These are phyloP conservation scores for Araneus ventricosus DNA, from an alignment of 1,140 invertebrate genomes.

Conservation along the genomic window DNA sequence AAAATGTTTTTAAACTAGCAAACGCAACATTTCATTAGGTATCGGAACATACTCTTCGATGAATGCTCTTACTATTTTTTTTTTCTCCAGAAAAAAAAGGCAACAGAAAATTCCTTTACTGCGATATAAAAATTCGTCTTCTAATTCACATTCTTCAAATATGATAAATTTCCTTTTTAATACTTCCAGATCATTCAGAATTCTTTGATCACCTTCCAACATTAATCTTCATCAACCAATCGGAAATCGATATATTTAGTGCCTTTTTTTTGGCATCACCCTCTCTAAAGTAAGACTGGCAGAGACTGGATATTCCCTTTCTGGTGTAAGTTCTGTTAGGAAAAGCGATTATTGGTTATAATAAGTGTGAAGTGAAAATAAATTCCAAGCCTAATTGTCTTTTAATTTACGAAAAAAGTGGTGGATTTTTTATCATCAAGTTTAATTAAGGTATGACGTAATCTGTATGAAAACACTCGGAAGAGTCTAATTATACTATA, in stretches of 20 bases:
- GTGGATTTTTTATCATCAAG: background rate
- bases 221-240: slow-evolving; percentile 32
- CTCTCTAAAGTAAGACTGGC: background rate
- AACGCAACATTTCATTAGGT: slow-evolving; percentile 5
- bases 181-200: slow-evolving; percentile 15
- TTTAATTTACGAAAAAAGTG: slow-evolving; percentile 2
- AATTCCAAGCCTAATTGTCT: slow-evolving; percentile 19
- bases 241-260: slow-evolving; percentile 27
- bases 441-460: background rate
- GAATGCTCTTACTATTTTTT: background rate
- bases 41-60: background rate
- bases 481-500: background rate
- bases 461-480: background rate
- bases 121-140: background rate
- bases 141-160: slow-evolving; percentile 37
- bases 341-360: slow-evolving; percentile 29
- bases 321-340: slow-evolving; percentile 3
- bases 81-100: background rate
- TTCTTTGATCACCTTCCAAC: slow-evolving; percentile 33
- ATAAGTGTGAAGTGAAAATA: slow-evolving; percentile 24
- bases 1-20: slow-evolving; percentile 16
- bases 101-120: background rate
- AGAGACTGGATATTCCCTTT: background rate
- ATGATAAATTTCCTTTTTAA: slow-evolving; percentile 41
- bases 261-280: background rate